A percentile compares a stretch with the other conserved stretches of the same genome.
Evolutionary conservation across 2,888 invertebrate genomes (phyloP).

Genomic region (Clepsis dumicolana): DNA sequence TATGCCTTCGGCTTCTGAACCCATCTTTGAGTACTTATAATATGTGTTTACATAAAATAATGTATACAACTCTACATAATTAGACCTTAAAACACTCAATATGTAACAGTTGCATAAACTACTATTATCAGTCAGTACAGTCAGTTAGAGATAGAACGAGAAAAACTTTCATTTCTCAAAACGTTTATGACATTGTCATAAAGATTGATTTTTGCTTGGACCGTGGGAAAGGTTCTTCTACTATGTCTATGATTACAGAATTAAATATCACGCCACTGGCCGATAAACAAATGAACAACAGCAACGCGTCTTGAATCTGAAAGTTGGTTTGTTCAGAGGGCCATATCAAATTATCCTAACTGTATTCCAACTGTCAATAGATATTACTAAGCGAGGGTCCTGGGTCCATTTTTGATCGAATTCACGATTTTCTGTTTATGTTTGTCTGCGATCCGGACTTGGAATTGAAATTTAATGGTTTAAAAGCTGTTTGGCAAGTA

Average conservation of each 20-base stretch:
- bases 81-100: too few relatives aligned
- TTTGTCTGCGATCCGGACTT: conserved; percentile 9
- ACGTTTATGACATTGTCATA: too few relatives aligned
- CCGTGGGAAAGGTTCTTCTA: too few relatives aligned
- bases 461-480: conserved; percentile 11
- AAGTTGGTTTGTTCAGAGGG: background rate
- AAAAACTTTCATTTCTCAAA: too few relatives aligned
- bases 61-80: too few relatives aligned
- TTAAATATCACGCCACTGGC: background rate
- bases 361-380: conserved; percentile 49
- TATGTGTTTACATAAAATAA: too few relatives aligned
- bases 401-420: conserved; percentile 40
- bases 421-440: conserved; percentile 23
- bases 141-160: too few relatives aligned
- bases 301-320: background rate
- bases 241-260: background rate
- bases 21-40: too few relatives aligned
- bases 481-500: background rate
- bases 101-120: too few relatives aligned
- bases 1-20: too few relatives aligned
- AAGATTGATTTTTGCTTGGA: too few relatives aligned
- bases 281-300: background rate
- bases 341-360: conserved; percentile 16
- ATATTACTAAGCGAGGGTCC: conserved; percentile 48
- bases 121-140: too few relatives aligned